Percentiles rank a stretch among this genome's conserved stretches.
Evolutionary conservation across 2,888 invertebrate genomes (phyloP).

Genomic region (Antheraea assamensis): DNA sequence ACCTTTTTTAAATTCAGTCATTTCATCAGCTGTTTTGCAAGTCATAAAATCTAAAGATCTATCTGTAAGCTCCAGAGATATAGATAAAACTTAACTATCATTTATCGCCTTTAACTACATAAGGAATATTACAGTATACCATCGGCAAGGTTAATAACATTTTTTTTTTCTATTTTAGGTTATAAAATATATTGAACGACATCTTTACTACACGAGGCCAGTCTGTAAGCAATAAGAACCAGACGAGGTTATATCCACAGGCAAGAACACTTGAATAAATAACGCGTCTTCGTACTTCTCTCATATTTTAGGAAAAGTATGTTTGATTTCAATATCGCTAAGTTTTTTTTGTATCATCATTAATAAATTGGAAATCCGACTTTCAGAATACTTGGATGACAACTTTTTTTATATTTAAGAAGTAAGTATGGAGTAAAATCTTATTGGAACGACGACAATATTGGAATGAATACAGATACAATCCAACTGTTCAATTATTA

Average conservation of each 20-base stretch:
- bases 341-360: not conserved
- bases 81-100: too few relatives aligned
- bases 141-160: not conserved
- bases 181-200: not conserved
- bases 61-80: too few relatives aligned
- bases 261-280: constrained; percentile 33
- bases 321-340: not conserved
- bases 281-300: constrained; percentile 23
- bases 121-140: not conserved
- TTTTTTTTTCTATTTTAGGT: not conserved
- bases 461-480: too few relatives aligned
- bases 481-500: too few relatives aligned
- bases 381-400: not conserved
- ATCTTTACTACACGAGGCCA: not conserved
- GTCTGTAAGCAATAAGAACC: constrained; percentile 17
- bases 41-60: too few relatives aligned
- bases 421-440: not conserved
- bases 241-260: constrained; percentile 24
- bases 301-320: constrained; percentile 18
- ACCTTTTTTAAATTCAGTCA: too few relatives aligned
- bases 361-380: not conserved
- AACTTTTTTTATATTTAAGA: not conserved
- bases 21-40: too few relatives aligned
- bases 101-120: too few relatives aligned
- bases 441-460: too few relatives aligned